phyloP scores from a whole-genome alignment of 2,797 vertebrate genomes.

The Pipistrellus pipistrellus region DNA sequence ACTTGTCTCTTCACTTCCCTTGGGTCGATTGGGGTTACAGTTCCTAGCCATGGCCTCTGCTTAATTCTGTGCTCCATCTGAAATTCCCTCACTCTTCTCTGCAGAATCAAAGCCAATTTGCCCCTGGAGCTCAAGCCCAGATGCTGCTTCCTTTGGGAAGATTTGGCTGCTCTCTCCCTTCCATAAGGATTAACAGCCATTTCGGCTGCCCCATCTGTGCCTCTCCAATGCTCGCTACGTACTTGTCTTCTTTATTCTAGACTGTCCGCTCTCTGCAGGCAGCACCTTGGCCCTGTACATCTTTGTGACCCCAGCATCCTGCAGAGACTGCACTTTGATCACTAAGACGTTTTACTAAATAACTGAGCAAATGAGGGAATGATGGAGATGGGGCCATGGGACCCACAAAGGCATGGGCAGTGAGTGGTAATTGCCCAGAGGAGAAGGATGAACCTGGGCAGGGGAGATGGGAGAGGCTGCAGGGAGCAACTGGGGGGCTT shows the following conservation, averaged over 20 bases:
- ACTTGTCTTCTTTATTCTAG: neutral
- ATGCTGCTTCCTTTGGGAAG: constrained; percentile 1
- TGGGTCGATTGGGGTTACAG: neutral
- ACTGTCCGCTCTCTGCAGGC: neutral
- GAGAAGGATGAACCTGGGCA: neutral
- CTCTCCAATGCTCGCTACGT: rapidly evolving
- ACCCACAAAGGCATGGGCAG: too few relatives aligned
- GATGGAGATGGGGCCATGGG: neutral
- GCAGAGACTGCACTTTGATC: neutral
- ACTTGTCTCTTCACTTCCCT: neutral
- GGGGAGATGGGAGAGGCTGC: neutral
- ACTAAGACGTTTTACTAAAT: neutral
- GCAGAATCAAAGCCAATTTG: neutral
- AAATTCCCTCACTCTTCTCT: neutral
- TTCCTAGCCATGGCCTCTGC: neutral
- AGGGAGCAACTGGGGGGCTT: neutral
- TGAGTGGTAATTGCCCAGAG: neutral
- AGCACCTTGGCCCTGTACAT: neutral
- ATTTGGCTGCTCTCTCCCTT: neutral
- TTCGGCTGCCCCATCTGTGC: neutral
- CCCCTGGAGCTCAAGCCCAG: neutral
- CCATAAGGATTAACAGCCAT: neutral
- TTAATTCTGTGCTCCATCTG: neutral
- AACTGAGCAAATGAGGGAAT: neutral
- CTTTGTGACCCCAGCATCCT: neutral